Evolutionary conservation across 1,140 invertebrate species (phyloP), one percentile per base, ranked within the genome.

Genomic region (Grapholita molesta): DNA sequence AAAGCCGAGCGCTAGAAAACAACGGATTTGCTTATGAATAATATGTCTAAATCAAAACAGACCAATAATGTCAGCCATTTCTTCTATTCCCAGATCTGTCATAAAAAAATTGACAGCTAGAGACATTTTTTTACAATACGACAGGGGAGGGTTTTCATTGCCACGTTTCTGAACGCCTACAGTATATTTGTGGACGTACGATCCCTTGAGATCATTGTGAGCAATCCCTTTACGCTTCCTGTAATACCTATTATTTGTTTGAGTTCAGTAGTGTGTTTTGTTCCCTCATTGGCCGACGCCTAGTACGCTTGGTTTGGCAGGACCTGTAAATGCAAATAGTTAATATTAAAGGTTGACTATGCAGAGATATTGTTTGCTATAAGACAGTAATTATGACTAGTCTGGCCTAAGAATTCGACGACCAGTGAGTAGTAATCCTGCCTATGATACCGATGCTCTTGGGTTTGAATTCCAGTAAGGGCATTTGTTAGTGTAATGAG

Each of bases 151-250:
- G 85, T 86, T 80, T 78, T 52, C 67, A 69, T 84, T 80, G 69
- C 61, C 74, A 71, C 70, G 68, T 70, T 70, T 73, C 70, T 69
- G 66, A 67, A 73, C 64, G 64, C 35, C 70, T 76, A 73, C 64
- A 11, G 70, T 77, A 72, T 83, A 85, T 81, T 80, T 86, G 80
- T 85, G 87, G 87, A 89, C 87, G 86, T 81, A 76, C 74, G 55
- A 71, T 76, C 64, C 73, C 61, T 72, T 82, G 80, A 82, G 80
- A 84, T 73, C 75, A 82, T 67, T 73, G 68, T 89, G 86, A 89
- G 86, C 86, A 85, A 84, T 72, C 64, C 64, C 70, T 75, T 32
- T 18, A 64, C 33, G 32, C 67, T 67, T 72, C 68, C 68, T 57
- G 67, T 72, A 64, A 64, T 52, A 67, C 61, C 64, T 38, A 38